A percentile compares a stretch with the other conserved stretches of the same genome.
Conservation (phyloP, 2,113 vertebrate species). For the Rhizomys pruinosus region DNA sequence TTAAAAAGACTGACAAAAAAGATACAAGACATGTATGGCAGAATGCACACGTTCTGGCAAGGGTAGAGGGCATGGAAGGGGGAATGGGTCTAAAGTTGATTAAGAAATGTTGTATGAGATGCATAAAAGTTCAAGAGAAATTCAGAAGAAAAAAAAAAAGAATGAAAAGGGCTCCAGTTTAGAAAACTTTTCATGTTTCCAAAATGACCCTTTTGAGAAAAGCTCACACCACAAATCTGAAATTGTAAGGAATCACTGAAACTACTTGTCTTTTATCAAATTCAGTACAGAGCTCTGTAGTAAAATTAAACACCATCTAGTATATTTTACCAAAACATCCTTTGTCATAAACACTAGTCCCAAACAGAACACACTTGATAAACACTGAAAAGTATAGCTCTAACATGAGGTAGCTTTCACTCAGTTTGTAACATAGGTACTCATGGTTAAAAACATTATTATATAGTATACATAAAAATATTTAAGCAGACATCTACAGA, state of each 20-base stretch:
- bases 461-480: background rate
- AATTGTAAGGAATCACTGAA: conserved; percentile 43
- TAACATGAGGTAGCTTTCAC: background rate
- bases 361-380: background rate
- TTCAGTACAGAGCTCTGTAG: background rate
- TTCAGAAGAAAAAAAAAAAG: too few species aligned
- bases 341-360: background rate
- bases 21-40: too few species aligned
- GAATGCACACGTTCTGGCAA: too few species aligned
- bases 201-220: conserved; percentile 23
- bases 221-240: background rate
- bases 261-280: conserved; percentile 1
- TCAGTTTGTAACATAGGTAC: background rate
- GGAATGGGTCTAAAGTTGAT: too few species aligned
- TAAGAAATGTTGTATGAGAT: too few species aligned
- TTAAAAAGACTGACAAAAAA: too few species aligned
- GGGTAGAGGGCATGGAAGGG: too few species aligned
- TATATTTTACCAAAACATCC: background rate
- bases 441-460: background rate
- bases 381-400: background rate
- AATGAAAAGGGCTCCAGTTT: conserved; percentile 51
- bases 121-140: too few species aligned
- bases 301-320: conserved; percentile 15
- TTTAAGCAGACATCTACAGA: conserved; percentile 53
- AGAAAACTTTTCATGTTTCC: conserved; percentile 48